These are phyloP conservation scores for Micrasema longulum DNA, from an alignment of 1,140 invertebrate genomes.

Conservation along the genomic window DNA sequence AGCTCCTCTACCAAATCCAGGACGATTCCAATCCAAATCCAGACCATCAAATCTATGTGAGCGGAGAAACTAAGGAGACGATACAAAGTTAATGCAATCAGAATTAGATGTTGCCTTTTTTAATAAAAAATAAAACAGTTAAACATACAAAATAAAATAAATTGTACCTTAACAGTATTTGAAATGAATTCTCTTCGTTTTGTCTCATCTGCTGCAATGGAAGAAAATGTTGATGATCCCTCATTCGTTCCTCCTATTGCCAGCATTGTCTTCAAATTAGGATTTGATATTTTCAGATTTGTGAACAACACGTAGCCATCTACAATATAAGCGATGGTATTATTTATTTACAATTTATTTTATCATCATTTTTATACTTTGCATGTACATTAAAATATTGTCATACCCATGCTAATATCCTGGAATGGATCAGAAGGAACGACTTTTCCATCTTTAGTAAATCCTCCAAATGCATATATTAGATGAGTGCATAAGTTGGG, in stretches of 20 bases:
- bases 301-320: conserved; percentile 7
- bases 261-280: neutral
- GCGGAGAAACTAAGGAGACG: conserved; percentile 75
- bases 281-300: neutral
- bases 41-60: conserved; percentile 95
- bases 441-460: neutral
- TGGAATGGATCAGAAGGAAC: neutral
- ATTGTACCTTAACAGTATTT: conserved; percentile 33
- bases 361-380: no score
- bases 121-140: no score
- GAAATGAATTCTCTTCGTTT: neutral
- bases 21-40: conserved; percentile 97
- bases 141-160: no score
- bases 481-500: conserved; percentile 95
- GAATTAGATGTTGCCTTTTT: no score
- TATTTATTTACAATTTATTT: neutral
- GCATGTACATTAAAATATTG: no score
- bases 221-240: neutral
- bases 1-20: conserved; percentile 73
- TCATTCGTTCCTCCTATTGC: conserved; percentile 2
- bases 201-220: neutral
- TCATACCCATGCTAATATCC: conserved; percentile 1
- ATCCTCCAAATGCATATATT: conserved; percentile 73
- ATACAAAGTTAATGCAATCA: no score
- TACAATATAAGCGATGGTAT: neutral